phyloP scores from a whole-genome alignment of 2,797 vertebrate species.

The Platyrinchus mystaceus region DNA sequence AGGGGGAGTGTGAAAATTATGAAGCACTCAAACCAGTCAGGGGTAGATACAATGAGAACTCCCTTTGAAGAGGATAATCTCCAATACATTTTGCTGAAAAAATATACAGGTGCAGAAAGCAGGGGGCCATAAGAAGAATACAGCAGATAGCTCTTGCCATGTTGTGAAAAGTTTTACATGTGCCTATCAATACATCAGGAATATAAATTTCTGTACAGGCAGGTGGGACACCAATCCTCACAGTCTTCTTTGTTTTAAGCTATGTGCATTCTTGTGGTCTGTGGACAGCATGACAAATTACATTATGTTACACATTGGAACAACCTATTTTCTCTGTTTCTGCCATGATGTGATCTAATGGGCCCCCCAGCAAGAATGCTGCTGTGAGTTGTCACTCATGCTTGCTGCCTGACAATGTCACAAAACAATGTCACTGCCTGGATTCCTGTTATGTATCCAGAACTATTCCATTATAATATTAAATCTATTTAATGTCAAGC shows the following conservation, averaged over 20 bases:
- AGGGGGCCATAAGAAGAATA: not conserved
- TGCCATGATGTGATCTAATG: slow-evolving; percentile 21
- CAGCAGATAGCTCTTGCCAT: not conserved
- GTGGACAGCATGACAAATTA: not conserved
- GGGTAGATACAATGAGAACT: not conserved
- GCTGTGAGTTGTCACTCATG: slow-evolving; percentile 1
- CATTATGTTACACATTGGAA: not conserved
- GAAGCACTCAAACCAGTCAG: not conserved
- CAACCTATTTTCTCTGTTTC: not conserved
- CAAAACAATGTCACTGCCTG: not conserved
- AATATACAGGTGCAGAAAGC: not conserved
- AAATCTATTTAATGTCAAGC: not conserved
- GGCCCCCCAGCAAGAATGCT: not conserved
- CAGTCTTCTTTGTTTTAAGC: not conserved
- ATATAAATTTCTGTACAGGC: not conserved
- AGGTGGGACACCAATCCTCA: not conserved
- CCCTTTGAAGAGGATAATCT: not conserved
- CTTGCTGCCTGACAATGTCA: not conserved
- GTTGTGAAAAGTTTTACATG: not conserved
- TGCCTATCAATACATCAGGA: not conserved
- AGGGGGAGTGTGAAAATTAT: not conserved
- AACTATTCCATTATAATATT: not conserved
- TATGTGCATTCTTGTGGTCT: not conserved
- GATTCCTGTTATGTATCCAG: not conserved
- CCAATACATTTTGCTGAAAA: not conserved